Percentiles rank a stretch among this genome's conserved stretches.
Conservation (phyloP, 23 tunicate species). For the Trididemnum nubilum region DNA sequence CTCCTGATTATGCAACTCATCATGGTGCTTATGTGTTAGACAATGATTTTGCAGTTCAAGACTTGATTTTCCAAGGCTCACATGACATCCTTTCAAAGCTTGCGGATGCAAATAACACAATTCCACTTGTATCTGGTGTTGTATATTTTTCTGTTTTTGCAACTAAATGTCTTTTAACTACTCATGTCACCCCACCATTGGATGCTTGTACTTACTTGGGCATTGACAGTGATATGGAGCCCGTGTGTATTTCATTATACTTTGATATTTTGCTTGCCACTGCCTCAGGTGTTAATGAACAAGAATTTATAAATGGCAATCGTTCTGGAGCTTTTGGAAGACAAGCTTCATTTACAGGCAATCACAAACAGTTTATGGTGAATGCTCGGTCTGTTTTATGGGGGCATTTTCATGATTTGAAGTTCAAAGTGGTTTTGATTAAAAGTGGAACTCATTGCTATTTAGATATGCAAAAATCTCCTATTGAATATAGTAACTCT, state of each 20-base stretch:
- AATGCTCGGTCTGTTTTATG: constrained; percentile 67
- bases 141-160: constrained; percentile 74
- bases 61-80: constrained; percentile 72
- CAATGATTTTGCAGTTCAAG: constrained; percentile 34
- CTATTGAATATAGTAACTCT: constrained; percentile 34
- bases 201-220: constrained; percentile 95
- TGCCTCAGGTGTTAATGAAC: constrained; percentile 52
- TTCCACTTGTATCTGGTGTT: constrained; percentile 76
- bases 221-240: constrained; percentile 82
- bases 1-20: constrained; percentile 56
- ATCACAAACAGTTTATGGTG: constrained; percentile 37
- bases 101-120: constrained; percentile 6
- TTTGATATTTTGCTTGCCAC: constrained; percentile 86
- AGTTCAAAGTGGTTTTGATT: constrained; percentile 39
- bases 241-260: constrained; percentile 66
- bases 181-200: constrained; percentile 74
- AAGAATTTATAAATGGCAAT: constrained; percentile 70
- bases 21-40: constrained; percentile 83
- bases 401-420: constrained; percentile 50
- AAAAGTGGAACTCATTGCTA: constrained; percentile 48
- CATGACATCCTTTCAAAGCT: constrained; percentile 21
- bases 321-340: constrained; percentile 68
- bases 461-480: constrained; percentile 60
- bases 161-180: constrained; percentile 63
- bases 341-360: neutral